Percentiles rank a stretch among this genome's conserved stretches.
Conservation (phyloP, 2,797 vertebrate genomes). For the Acipenser transmontanus region DNA sequence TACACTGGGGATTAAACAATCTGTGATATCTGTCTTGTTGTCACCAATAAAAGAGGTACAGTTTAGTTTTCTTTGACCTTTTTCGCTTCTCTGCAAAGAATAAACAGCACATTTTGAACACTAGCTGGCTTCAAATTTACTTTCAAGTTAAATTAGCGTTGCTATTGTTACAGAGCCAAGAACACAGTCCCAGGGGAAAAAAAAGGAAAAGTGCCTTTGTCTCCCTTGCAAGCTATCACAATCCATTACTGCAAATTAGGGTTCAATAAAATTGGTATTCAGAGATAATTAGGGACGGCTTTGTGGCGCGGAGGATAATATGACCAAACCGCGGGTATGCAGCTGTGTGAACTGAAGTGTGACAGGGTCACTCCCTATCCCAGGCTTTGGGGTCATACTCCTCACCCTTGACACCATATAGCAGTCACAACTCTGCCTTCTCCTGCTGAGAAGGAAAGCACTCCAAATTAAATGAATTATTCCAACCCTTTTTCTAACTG, state of each 20-base stretch:
- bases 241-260: conserved; percentile 83
- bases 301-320: conserved; percentile 46
- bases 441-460: conserved; percentile 72
- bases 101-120: not conserved
- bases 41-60: not conserved
- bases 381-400: conserved; percentile 37
- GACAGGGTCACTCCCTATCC: conserved; percentile 48
- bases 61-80: conserved; percentile 1
- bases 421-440: conserved; percentile 56
- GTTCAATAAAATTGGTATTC: conserved; percentile 82
- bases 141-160: conserved; percentile 40
- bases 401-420: conserved; percentile 45
- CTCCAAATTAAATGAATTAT: conserved; percentile 78
- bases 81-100: not conserved
- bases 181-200: conserved; percentile 36
- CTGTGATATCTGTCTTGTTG: conserved; percentile 6
- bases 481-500: conserved; percentile 46
- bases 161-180: conserved; percentile 30
- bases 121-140: conserved; percentile 9
- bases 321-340: conserved; percentile 58
- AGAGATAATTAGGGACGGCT: conserved; percentile 78
- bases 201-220: conserved; percentile 43
- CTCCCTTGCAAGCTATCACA: conserved; percentile 69
- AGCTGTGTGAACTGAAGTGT: conserved; percentile 65
- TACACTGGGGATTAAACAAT: conserved; percentile 1